A percentile compares a stretch with the other conserved stretches of the same genome.
phyloP scores from a whole-genome alignment of 37 sponge, comb jelly and placozoan species.

The Mnemiopsis leidyi region DNA sequence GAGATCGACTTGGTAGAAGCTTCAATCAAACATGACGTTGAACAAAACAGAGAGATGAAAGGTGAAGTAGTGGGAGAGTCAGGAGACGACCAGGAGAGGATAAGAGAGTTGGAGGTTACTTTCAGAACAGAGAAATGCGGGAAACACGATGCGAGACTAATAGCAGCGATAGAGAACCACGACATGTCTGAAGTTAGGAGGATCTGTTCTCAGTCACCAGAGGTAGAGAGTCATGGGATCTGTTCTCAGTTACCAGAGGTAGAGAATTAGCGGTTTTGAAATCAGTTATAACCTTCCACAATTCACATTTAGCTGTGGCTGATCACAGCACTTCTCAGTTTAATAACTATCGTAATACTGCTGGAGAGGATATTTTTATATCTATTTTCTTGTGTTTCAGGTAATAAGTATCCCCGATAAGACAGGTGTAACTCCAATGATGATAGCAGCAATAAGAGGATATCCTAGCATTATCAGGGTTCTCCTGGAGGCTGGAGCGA shows the following conservation, averaged over 20 bases:
- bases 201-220: constrained; percentile 32
- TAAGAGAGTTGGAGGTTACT: neutral
- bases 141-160: constrained; percentile 27
- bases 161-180: constrained; percentile 49
- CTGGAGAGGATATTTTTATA: too few relatives aligned
- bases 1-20: neutral
- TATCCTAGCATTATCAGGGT: constrained; percentile 31
- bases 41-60: neutral
- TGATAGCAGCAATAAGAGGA: constrained; percentile 9
- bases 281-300: too few relatives aligned
- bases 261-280: neutral
- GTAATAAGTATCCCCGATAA: constrained; percentile 14
- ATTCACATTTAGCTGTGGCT: too few relatives aligned
- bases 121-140: constrained; percentile 24
- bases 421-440: constrained; percentile 16
- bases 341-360: too few relatives aligned
- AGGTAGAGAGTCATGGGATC: constrained; percentile 24
- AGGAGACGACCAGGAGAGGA: neutral
- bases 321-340: too few relatives aligned
- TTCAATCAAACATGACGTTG: neutral
- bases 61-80: neutral
- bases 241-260: constrained; percentile 30
- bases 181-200: neutral
- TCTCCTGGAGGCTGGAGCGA: neutral
- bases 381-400: too few relatives aligned